Conservation (phyloP, 2,113 vertebrate genomes). For the Dipodomys stephensi region DNA sequence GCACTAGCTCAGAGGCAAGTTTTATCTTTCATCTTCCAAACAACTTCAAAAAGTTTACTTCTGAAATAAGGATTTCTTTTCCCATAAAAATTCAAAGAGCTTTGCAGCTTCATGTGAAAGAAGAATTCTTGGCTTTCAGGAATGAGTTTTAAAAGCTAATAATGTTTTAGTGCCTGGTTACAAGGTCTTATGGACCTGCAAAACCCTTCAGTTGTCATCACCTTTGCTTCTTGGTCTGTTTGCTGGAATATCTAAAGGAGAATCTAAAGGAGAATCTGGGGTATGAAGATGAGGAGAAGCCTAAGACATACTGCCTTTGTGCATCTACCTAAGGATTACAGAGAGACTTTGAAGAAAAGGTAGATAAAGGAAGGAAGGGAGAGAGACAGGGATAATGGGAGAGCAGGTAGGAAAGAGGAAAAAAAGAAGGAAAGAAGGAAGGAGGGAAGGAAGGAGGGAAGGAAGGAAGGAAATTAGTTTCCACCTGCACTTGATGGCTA, state of each 20-base stretch:
- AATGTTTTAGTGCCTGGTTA: conserved; percentile 5
- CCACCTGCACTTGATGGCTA: neutral
- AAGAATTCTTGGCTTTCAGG: conserved; percentile 60
- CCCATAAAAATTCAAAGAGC: conserved; percentile 69
- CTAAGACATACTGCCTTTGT: neutral
- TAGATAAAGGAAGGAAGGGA: neutral
- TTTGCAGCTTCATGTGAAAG: neutral
- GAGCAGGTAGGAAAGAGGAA: fast-evolving
- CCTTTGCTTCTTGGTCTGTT: conserved; percentile 7
- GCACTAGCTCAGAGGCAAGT: conserved; percentile 70
- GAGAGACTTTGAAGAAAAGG: neutral
- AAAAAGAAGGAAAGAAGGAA: neutral
- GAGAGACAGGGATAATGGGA: too few relatives aligned
- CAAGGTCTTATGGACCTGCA: conserved; percentile 27
- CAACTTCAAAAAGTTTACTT: conserved; percentile 82
- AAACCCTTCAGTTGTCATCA: conserved; percentile 35
- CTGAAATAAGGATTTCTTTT: conserved; percentile 74
- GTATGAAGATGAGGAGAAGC: neutral
- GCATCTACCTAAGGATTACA: neutral
- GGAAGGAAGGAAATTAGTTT: too few relatives aligned
- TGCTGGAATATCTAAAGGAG: neutral
- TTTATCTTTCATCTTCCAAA: conserved; percentile 82
- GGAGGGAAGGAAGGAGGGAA: too few relatives aligned
- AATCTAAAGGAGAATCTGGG: neutral
- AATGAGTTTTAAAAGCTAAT: conserved; percentile 47